Conservation (phyloP, 2,888 invertebrate genomes). For the Pseudoips prasinana region DNA sequence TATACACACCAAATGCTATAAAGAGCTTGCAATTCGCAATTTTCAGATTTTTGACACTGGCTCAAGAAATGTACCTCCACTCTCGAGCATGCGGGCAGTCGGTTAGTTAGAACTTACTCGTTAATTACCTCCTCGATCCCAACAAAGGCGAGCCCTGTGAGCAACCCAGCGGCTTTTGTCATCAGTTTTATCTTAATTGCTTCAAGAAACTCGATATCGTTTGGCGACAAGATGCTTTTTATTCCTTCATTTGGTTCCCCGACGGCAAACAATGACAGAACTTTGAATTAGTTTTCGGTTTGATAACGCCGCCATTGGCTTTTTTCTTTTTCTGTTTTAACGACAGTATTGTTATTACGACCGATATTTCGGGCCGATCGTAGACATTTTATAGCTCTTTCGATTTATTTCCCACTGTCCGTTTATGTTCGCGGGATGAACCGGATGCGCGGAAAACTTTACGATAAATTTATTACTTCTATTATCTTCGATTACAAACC, state of each 20-base stretch:
- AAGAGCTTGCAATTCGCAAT: too few relatives aligned
- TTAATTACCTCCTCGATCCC: constrained; percentile 60
- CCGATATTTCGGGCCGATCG: constrained; percentile 51
- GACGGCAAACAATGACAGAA: constrained; percentile 71
- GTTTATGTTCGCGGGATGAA: constrained; percentile 35
- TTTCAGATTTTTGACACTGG: too few relatives aligned
- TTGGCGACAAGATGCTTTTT: constrained; percentile 77
- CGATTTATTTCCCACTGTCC: constrained; percentile 45
- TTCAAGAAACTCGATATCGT: constrained; percentile 78
- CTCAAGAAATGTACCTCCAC: background rate
- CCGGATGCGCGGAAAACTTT: too few relatives aligned
- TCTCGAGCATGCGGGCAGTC: constrained; percentile 48
- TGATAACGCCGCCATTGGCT: constrained; percentile 58
- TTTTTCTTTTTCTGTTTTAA: constrained; percentile 54
- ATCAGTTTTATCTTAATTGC: constrained; percentile 78
- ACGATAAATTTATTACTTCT: too few relatives aligned
- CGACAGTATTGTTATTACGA: constrained; percentile 52
- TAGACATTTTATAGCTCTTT: constrained; percentile 47
- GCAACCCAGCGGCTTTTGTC: constrained; percentile 64
- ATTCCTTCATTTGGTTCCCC: constrained; percentile 58
- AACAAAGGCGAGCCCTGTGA: constrained; percentile 49
- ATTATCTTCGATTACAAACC: too few relatives aligned
- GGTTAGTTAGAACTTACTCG: constrained; percentile 36
- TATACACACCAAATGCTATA: too few relatives aligned
- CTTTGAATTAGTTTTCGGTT: constrained; percentile 75